Evolutionary conservation across 92 coral and sea anemone genomes (phyloP).

Genomic region (Virgularia gustaviana): DNA sequence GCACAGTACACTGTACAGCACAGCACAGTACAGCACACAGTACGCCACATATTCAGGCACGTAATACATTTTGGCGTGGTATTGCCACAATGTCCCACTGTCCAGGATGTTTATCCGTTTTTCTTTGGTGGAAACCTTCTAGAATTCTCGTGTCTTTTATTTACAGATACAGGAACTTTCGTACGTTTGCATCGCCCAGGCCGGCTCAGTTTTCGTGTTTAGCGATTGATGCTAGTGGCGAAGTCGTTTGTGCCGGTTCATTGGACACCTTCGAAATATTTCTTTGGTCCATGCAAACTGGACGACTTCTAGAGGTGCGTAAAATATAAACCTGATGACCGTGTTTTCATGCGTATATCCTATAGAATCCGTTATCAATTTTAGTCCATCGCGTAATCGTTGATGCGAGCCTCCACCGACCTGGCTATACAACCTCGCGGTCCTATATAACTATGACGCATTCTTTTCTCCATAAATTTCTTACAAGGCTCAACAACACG

Average conservation of each 20-base stretch:
- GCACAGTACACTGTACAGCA: too few relatives aligned
- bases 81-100: background rate
- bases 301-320: slow-evolving; percentile 81
- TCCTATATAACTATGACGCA: background rate
- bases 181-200: slow-evolving; percentile 89
- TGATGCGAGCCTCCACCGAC: too few relatives aligned
- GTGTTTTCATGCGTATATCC: too few relatives aligned
- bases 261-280: slow-evolving; percentile 91
- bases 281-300: slow-evolving; percentile 96
- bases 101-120: background rate
- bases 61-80: background rate
- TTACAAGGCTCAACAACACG: too few relatives aligned
- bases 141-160: background rate
- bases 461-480: background rate
- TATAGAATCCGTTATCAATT: too few relatives aligned
- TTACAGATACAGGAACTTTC: slow-evolving; percentile 82
- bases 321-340: too few relatives aligned
- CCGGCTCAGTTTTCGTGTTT: slow-evolving; percentile 93
- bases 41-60: background rate
- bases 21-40: too few relatives aligned
- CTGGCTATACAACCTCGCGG: background rate
- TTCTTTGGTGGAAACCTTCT: background rate
- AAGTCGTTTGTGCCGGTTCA: slow-evolving; percentile 86
- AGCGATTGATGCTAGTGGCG: slow-evolving; percentile 88
- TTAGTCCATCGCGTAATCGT: too few relatives aligned